Conservation (phyloP, 2,888 invertebrate genomes). For the Anthophora plumipes region DNA sequence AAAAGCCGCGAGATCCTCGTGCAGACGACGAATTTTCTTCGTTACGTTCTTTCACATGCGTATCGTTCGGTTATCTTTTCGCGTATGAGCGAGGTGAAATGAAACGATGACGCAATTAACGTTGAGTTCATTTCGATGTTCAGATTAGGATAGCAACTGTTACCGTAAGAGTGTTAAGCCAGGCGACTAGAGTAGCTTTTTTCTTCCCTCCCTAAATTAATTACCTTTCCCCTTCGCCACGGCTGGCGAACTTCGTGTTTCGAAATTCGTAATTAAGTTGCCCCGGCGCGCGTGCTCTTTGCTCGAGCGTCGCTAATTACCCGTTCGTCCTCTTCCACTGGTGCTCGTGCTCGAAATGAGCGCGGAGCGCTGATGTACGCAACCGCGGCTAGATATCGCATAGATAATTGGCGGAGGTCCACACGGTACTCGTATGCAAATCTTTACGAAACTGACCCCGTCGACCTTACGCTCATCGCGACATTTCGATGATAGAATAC, state of each 20-base stretch:
- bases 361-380: conserved; percentile 27
- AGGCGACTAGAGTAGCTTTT: neutral
- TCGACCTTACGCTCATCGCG: neutral
- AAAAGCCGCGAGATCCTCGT: conserved; percentile 36
- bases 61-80: neutral
- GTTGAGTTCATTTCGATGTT: neutral
- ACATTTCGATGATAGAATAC: neutral
- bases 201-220: conserved; percentile 27
- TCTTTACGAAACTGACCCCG: neutral
- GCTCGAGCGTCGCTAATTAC: conserved; percentile 45
- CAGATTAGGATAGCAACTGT: neutral
- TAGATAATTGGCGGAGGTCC: neutral
- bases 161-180: conserved; percentile 1
- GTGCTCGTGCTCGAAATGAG: conserved; percentile 9
- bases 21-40: neutral
- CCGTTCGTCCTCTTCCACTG: conserved; percentile 16
- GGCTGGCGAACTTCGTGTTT: conserved; percentile 15
- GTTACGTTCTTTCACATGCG: too few species aligned
- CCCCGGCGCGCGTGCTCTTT: conserved; percentile 29
- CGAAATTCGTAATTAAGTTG: conserved; percentile 49
- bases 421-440: conserved; percentile 10
- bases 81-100: neutral
- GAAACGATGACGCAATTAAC: neutral
- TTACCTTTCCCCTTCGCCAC: conserved; percentile 23
- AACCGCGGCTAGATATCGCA: conserved; percentile 20